Percentiles rank a stretch among this genome's conserved stretches.
phyloP scores from a whole-genome alignment of 2,888 invertebrate species.

The Steinernema hermaphroditum region DNA sequence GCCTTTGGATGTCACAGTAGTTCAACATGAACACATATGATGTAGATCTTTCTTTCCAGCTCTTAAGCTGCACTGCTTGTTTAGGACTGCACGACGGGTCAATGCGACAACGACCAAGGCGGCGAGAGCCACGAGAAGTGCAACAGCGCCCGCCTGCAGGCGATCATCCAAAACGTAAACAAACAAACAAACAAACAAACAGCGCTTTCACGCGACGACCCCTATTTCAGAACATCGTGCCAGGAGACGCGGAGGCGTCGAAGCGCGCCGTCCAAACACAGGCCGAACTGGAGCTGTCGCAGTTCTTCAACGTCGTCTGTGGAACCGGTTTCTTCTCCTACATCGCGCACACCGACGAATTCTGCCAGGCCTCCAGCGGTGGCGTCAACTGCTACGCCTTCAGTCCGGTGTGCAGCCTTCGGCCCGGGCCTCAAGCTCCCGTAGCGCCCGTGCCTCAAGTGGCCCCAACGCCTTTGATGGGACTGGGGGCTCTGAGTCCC shows the following conservation, averaged over 20 bases:
- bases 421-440: constrained; percentile 1
- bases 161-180: constrained; percentile 55
- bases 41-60: too few relatives aligned
- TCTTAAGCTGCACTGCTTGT: too few relatives aligned
- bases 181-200: not conserved
- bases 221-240: constrained; percentile 40
- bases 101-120: constrained; percentile 8
- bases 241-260: constrained; percentile 58
- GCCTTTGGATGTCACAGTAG: too few relatives aligned
- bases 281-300: constrained; percentile 57
- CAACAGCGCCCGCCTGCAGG: constrained; percentile 55
- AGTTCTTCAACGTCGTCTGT: constrained; percentile 61
- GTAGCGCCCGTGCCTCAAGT: not conserved
- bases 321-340: constrained; percentile 66
- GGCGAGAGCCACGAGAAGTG: constrained; percentile 56
- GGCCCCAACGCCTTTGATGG: not conserved
- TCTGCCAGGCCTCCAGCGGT: constrained; percentile 45
- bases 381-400: constrained; percentile 63
- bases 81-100: constrained; percentile 13
- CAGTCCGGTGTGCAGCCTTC: constrained; percentile 44
- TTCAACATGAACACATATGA: too few relatives aligned
- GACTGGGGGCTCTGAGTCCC: not conserved
- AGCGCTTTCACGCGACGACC: not conserved
- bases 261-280: constrained; percentile 59
- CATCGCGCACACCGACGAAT: constrained; percentile 64